Conservation (phyloP, 2,113 vertebrate species). For the Monopterus albus region DNA sequence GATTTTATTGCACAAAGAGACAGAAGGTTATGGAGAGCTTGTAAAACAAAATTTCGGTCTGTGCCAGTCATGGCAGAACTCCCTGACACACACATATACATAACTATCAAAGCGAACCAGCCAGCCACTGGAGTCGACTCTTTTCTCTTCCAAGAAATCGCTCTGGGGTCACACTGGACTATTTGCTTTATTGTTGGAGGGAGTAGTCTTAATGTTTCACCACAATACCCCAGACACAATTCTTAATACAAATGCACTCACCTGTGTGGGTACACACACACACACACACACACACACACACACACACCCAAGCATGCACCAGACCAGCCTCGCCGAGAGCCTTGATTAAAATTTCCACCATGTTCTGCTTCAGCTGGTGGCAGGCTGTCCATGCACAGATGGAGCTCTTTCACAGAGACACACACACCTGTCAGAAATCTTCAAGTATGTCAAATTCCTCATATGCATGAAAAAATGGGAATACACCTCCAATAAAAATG, state of each 20-base stretch:
- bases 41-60: conserved; percentile 34
- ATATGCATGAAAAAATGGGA: conserved; percentile 72
- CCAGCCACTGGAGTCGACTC: conserved; percentile 30
- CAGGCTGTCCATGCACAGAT: conserved; percentile 67
- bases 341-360: conserved; percentile 75
- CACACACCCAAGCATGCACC: conserved; percentile 24
- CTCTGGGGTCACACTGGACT: conserved; percentile 48
- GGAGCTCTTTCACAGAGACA: conserved; percentile 32
- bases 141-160: conserved; percentile 34
- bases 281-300: conserved; percentile 22
- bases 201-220: conserved; percentile 61
- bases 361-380: conserved; percentile 69
- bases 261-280: conserved; percentile 1
- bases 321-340: conserved; percentile 61
- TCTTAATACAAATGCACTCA: conserved; percentile 55
- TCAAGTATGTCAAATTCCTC: conserved; percentile 62
- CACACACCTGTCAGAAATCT: conserved; percentile 39
- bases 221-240: conserved; percentile 55
- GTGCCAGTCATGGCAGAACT: conserved; percentile 27
- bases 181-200: conserved; percentile 64
- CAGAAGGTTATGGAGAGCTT: conserved; percentile 21
- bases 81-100: conserved; percentile 55
- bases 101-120: conserved; percentile 31
- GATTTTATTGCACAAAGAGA: conserved; percentile 27
- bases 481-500: conserved; percentile 55